These are phyloP conservation scores for Heterodera carotae DNA, from an alignment of 1,140 invertebrate species.

Conservation along the genomic window DNA sequence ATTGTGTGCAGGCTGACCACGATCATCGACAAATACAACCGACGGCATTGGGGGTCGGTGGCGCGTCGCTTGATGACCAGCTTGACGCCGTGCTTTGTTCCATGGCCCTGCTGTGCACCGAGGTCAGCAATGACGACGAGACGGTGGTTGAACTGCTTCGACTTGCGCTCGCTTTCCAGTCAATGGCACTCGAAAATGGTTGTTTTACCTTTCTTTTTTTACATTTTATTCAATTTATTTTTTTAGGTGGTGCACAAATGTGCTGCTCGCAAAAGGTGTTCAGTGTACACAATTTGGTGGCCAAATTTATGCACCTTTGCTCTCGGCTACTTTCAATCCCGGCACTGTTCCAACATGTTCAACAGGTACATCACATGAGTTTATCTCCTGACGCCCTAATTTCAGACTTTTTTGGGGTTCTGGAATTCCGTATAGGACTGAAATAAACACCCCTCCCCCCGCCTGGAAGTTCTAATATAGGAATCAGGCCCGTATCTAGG, in stretches of 20 bases:
- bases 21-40: constrained; percentile 31
- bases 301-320: constrained; percentile 60
- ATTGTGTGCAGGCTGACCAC: constrained; percentile 30
- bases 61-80: constrained; percentile 80
- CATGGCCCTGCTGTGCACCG: constrained; percentile 80
- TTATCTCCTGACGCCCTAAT: too few species aligned
- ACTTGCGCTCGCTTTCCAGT: constrained; percentile 57
- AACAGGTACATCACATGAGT: constrained; percentile 45
- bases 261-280: constrained; percentile 38
- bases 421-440: too few species aligned
- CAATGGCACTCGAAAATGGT: constrained; percentile 48
- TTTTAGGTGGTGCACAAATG: constrained; percentile 15
- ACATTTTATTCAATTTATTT: not conserved
- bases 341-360: constrained; percentile 56
- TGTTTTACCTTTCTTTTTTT: not conserved
- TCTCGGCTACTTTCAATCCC: constrained; percentile 62
- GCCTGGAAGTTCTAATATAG: too few species aligned
- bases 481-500: too few species aligned
- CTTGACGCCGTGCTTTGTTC: constrained; percentile 88
- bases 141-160: constrained; percentile 61
- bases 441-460: too few species aligned
- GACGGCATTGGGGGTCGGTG: constrained; percentile 30
- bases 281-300: constrained; percentile 60
- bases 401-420: constrained; percentile 24
- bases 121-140: constrained; percentile 83